phyloP scores from a whole-genome alignment of 2,888 invertebrate species.

The Osmoderma eremita region DNA sequence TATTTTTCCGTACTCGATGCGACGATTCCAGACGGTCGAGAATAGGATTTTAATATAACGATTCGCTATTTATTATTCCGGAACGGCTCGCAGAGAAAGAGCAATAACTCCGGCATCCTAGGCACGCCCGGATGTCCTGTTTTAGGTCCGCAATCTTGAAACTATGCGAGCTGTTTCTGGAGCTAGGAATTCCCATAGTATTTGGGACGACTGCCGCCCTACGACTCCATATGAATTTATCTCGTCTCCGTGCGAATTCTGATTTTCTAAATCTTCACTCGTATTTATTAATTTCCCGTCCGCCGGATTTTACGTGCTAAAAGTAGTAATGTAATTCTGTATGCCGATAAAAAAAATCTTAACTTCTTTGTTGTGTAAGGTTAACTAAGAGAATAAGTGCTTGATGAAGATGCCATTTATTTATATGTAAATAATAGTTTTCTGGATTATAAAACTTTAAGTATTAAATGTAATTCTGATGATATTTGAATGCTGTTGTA shows the following conservation, averaged over 20 bases:
- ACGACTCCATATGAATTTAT: constrained; percentile 44
- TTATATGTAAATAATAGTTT: no score
- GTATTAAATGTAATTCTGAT: no score
- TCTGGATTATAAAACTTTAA: no score
- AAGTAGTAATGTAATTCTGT: no score
- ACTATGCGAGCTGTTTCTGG: constrained; percentile 55
- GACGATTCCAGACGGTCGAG: background rate
- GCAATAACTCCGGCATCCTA: constrained; percentile 54
- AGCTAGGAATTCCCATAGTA: constrained; percentile 57
- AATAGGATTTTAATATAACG: constrained; percentile 25
- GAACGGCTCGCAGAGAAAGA: constrained; percentile 40
- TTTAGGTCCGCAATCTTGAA: constrained; percentile 58
- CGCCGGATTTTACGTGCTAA: background rate
- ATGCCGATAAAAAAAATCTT: no score
- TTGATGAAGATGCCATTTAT: no score
- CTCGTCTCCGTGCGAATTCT: constrained; percentile 31
- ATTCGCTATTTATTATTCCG: constrained; percentile 18
- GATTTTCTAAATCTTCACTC: constrained; percentile 31
- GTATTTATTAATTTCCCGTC: constrained; percentile 23
- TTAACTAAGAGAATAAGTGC: no score
- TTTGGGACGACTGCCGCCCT: constrained; percentile 50
- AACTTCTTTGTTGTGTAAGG: no score
- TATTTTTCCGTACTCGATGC: no score
- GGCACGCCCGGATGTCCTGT: constrained; percentile 58
- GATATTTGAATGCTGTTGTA: no score